Evolutionary conservation across 2,797 vertebrate species (phyloP).

Genomic region (Prionace glauca): DNA sequence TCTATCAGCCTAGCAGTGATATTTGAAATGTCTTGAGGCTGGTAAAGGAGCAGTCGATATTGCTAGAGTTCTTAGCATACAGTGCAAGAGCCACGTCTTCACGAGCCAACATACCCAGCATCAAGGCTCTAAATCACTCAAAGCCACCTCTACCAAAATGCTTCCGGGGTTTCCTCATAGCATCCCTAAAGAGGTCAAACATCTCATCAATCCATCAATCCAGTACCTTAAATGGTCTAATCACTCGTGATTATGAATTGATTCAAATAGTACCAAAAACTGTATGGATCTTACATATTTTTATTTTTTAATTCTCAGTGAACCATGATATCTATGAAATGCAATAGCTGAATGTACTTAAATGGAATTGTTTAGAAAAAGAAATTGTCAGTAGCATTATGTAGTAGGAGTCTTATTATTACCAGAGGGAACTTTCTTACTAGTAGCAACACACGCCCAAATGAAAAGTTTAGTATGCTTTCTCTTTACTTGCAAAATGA

Average conservation of each 20-base stretch:
- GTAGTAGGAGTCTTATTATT: not conserved
- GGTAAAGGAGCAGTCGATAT: no score
- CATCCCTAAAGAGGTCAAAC: no score
- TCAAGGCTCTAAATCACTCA: no score
- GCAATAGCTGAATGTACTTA: not conserved
- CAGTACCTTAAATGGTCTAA: not conserved
- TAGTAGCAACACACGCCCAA: not conserved
- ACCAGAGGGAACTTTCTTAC: not conserved
- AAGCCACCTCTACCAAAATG: no score
- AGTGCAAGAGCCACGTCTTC: no score
- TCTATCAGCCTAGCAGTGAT: no score
- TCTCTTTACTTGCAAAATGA: not conserved
- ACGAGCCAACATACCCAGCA: no score
- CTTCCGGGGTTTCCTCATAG: no score
- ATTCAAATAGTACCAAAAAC: not conserved
- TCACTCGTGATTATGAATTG: not conserved
- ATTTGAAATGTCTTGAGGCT: no score
- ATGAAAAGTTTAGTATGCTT: not conserved
- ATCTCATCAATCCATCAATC: no score
- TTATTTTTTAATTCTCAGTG: not conserved
- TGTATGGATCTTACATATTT: not conserved
- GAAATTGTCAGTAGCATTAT: not conserved
- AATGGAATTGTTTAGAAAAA: not conserved
- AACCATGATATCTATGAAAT: not conserved
- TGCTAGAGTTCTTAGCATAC: no score